Evolutionary conservation across 2,888 invertebrate species (phyloP), one percentile per base, ranked within the genome.

Genomic region (Athrips mouffetella): DNA sequence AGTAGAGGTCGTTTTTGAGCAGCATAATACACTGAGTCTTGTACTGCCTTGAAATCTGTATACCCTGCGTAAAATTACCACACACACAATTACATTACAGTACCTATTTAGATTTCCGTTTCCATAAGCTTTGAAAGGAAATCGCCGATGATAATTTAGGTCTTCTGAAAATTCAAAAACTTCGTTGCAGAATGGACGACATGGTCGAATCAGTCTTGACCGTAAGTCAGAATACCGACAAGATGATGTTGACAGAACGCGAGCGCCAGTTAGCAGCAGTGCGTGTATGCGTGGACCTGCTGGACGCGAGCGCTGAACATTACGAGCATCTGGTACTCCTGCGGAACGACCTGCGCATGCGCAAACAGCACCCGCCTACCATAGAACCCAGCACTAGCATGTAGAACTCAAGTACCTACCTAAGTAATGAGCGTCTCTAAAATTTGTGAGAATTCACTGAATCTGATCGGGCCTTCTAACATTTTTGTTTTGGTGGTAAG

Each of bases 261-360:
- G 70, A 64, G 6, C 69, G 80, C 1, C 86, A 86, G 53, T 52
- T 67, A 0, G 74, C 71, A 0, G 76, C 82, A 0, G 63, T 78
- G 47, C 68, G 67, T 21, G 71, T 72, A 4, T 86, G 83, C 48
- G 71, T 76, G 29, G 63, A 79, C 2, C 67, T 88, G 11, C 65
- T 88, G 3, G 82, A 86, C 33, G 68, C 77, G 0, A 82, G 87
- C 0, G 62, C 70, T 0, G 82, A 83, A 4, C 83, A 87, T 53
- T 88, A 86, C 51, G 88, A 88, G 58, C 70, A 79, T 51, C 66
- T 88, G 6, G 67, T 73, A 44, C 66, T 87, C 11, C 60, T 87
- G 6, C 66, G 74, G 0, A 80, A 84, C 31, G 85, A 85, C 40
- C 67, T 88, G 1, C 67, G 73, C 1, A 65, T 63, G 48, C 62